A percentile compares a stretch with the other conserved stretches of the same genome.
phyloP scores from a whole-genome alignment of 35 echinoderm and acorn worm species.

The Ophiothrix spiculata region DNA sequence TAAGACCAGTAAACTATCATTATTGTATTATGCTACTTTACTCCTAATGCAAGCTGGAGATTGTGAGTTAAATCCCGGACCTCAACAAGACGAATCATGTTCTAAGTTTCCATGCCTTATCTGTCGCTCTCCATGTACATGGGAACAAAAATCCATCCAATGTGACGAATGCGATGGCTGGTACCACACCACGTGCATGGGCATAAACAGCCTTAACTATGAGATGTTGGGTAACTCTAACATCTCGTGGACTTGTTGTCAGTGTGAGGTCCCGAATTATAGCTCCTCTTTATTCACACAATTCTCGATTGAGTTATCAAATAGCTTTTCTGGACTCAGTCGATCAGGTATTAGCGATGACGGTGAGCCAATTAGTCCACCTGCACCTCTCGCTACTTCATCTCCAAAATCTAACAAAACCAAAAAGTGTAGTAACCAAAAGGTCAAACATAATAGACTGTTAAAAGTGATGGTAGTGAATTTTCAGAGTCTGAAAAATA shows the following conservation, averaged over 20 bases:
- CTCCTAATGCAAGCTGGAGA: conserved; percentile 1
- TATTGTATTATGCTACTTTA: background rate
- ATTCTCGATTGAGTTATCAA: background rate
- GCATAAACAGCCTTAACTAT: background rate
- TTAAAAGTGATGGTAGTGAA: too few relatives aligned
- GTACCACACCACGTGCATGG: background rate
- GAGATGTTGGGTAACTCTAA: background rate
- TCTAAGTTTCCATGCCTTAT: background rate
- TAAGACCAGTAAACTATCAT: background rate
- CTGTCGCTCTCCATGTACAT: background rate
- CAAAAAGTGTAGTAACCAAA: too few relatives aligned
- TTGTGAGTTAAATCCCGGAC: background rate
- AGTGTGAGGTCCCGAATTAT: background rate
- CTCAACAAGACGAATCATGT: background rate
- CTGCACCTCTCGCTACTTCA: too few relatives aligned
- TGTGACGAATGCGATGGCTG: background rate
- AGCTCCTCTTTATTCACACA: background rate
- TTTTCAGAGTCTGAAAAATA: too few relatives aligned
- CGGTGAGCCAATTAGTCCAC: background rate
- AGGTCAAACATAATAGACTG: too few relatives aligned
- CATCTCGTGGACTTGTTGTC: background rate
- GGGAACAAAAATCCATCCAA: background rate
- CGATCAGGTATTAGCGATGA: background rate
- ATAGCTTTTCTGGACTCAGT: background rate
- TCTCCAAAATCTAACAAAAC: too few relatives aligned